Percentiles rank a stretch among this genome's conserved stretches.
Evolutionary conservation across 1,140 invertebrate species (phyloP).

Genomic region (Archivesica marissinica): DNA sequence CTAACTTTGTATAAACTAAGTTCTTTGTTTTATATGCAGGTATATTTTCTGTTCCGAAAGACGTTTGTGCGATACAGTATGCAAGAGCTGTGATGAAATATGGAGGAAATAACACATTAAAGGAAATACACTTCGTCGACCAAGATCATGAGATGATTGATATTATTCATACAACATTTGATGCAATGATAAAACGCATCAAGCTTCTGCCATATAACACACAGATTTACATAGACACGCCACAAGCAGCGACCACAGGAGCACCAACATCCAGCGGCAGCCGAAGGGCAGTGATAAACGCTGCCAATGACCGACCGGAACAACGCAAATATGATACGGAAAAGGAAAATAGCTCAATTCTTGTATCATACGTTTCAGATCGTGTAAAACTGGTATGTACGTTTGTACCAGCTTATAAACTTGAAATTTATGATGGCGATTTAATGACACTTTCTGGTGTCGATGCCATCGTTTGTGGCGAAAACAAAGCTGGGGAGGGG

Average conservation of each 20-base stretch:
- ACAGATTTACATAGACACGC: too few species aligned
- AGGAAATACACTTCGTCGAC: slow-evolving; percentile 37
- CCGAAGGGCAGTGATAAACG: background rate
- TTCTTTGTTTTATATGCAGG: too few species aligned
- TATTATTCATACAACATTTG: background rate
- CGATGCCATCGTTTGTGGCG: slow-evolving; percentile 8
- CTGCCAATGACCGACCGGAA: background rate
- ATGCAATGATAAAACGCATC: background rate
- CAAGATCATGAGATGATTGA: background rate
- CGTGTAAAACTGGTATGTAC: background rate
- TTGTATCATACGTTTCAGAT: background rate
- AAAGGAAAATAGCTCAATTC: background rate
- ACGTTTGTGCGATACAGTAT: slow-evolving; percentile 22
- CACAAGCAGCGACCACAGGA: too few species aligned
- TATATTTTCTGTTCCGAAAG: slow-evolving; percentile 3
- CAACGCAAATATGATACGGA: background rate
- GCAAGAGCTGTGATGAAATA: background rate
- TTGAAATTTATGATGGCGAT: background rate
- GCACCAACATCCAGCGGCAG: too few species aligned
- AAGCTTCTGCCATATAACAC: too few species aligned
- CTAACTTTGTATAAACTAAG: too few species aligned
- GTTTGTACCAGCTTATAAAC: background rate
- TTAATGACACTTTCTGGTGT: background rate
- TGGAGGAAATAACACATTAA: background rate
- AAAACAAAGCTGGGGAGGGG: background rate